Percentiles rank a stretch among this genome's conserved stretches.
Evolutionary conservation across 2,797 vertebrate species (phyloP).

Genomic region (Spheniscus humboldti): DNA sequence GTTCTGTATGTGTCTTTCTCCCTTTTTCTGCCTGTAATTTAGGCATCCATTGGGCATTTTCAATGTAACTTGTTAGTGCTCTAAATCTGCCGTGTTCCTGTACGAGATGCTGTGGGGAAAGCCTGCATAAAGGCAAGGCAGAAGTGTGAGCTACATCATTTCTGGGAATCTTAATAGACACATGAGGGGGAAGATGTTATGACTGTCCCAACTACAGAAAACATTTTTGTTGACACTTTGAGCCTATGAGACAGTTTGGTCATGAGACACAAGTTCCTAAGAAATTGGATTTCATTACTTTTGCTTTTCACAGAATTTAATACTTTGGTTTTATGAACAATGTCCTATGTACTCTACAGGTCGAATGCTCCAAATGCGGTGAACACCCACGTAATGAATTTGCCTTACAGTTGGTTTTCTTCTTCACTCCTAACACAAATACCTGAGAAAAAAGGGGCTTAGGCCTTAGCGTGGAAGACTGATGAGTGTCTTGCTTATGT

Average conservation of each 20-base stretch:
- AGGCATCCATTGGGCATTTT: neutral
- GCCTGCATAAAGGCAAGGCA: neutral
- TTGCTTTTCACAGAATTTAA: neutral
- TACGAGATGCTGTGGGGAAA: neutral
- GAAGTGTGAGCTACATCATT: neutral
- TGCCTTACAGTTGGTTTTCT: neutral
- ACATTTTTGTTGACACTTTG: neutral
- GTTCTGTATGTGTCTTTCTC: neutral
- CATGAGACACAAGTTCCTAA: neutral
- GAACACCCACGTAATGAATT: neutral
- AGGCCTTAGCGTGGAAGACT: neutral
- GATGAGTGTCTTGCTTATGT: neutral
- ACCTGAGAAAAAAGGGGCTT: neutral
- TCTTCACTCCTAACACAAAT: neutral
- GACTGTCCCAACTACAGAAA: neutral
- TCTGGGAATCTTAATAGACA: neutral
- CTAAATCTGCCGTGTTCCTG: neutral
- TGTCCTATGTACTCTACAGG: neutral
- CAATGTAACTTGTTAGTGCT: neutral
- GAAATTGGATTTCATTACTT: neutral
- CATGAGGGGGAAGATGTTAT: neutral
- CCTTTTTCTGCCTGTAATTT: neutral
- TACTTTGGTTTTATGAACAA: neutral
- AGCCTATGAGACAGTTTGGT: neutral
- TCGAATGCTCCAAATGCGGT: neutral